These are phyloP conservation scores for Drosophila fulvimacula DNA, from an alignment of 2,888 invertebrate genomes.

Conservation along the genomic window DNA sequence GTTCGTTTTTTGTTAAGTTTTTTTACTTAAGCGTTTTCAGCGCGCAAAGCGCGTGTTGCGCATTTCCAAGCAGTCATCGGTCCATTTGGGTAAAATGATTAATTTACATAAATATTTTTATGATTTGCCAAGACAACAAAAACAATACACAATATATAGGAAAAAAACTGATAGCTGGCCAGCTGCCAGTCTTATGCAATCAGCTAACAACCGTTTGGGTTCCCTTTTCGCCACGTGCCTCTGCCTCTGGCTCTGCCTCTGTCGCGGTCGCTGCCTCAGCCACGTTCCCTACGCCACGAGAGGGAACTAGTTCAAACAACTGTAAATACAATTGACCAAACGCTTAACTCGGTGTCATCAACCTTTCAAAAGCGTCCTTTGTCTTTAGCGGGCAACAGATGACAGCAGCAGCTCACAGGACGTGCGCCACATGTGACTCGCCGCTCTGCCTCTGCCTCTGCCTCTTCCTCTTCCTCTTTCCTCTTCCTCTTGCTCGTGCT, in stretches of 20 bases:
- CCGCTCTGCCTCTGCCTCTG: slow-evolving; percentile 12
- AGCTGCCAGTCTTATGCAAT: slow-evolving; percentile 76
- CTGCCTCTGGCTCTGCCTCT: slow-evolving; percentile 10
- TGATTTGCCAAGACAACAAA: slow-evolving; percentile 69
- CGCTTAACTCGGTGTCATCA: slow-evolving; percentile 68
- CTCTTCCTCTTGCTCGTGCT: slow-evolving; percentile 9
- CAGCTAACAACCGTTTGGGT: slow-evolving; percentile 59
- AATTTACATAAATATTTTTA: slow-evolving; percentile 82
- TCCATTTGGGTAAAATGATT: slow-evolving; percentile 81
- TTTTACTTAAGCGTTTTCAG: slow-evolving; percentile 37
- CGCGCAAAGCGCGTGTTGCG: slow-evolving; percentile 73
- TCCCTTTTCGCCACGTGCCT: slow-evolving; percentile 70
- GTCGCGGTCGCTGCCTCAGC: slow-evolving; percentile 4
- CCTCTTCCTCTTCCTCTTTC: slow-evolving; percentile 18
- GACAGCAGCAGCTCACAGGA: slow-evolving; percentile 64
- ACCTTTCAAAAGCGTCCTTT: slow-evolving; percentile 73
- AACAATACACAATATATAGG: slow-evolving; percentile 23
- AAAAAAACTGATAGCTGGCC: slow-evolving; percentile 48
- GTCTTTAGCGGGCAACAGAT: slow-evolving; percentile 67
- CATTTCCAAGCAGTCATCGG: slow-evolving; percentile 72
- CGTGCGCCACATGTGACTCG: slow-evolving; percentile 69
- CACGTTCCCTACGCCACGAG: slow-evolving; percentile 11
- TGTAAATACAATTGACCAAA: slow-evolving; percentile 70
- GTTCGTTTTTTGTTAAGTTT: slow-evolving; percentile 19
- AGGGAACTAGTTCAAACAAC: slow-evolving; percentile 78